These are phyloP conservation scores for Mustela erminea DNA, from an alignment of 2,797 vertebrate genomes.

Conservation along the genomic window DNA sequence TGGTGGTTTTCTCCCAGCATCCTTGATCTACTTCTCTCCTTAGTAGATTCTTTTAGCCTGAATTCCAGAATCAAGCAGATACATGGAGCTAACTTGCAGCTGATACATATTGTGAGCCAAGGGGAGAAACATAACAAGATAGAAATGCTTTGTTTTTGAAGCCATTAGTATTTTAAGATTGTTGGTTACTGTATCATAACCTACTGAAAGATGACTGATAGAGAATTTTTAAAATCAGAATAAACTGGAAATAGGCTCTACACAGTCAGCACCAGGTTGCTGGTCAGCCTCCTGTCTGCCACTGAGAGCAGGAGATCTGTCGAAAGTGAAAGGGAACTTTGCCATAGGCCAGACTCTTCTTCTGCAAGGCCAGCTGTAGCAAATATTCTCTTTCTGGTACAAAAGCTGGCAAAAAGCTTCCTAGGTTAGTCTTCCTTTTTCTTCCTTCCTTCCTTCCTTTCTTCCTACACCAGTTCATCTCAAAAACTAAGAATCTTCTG, in stretches of 20 bases:
- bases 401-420: neutral
- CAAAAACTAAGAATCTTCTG: neutral
- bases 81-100: neutral
- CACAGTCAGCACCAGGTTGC: neutral
- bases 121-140: neutral
- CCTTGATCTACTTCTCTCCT: neutral
- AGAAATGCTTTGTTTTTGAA: neutral
- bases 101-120: neutral
- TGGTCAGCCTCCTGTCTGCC: neutral
- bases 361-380: neutral
- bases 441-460: neutral
- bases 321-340: neutral
- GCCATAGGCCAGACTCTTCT: neutral
- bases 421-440: too few species aligned
- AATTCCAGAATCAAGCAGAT: neutral
- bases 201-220: neutral
- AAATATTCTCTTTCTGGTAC: neutral
- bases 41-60: neutral
- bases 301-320: neutral
- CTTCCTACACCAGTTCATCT: neutral
- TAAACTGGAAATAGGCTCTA: neutral
- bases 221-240: neutral
- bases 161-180: neutral
- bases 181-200: neutral
- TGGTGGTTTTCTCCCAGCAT: rapidly evolving